Evolutionary conservation across 2,113 vertebrate genomes (phyloP).

Genomic region (Alectura lathami): DNA sequence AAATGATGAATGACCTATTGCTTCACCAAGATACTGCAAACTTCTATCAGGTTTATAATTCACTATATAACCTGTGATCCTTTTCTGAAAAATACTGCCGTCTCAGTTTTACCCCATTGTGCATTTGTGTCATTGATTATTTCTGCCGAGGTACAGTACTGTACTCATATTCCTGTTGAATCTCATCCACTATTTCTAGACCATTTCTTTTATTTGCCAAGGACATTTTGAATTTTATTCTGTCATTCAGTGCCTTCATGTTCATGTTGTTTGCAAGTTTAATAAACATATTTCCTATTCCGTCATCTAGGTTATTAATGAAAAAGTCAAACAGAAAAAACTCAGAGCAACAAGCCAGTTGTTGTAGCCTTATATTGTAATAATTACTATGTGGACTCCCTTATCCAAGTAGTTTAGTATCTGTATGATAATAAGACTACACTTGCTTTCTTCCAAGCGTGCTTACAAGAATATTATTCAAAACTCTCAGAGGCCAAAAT

Average conservation of each 20-base stretch:
- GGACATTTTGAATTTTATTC: slow-evolving; percentile 14
- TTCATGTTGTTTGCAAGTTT: slow-evolving; percentile 12
- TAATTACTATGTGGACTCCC: not conserved
- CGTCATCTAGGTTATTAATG: slow-evolving; percentile 1
- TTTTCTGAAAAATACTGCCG: not conserved
- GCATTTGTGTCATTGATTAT: not conserved
- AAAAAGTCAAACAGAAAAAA: slow-evolving; percentile 3
- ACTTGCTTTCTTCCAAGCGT: not conserved
- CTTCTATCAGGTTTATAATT: not conserved
- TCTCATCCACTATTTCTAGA: not conserved
- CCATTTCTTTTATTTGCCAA: not conserved
- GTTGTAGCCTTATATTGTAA: not conserved
- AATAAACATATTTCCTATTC: slow-evolving; percentile 31
- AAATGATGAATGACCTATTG: not conserved
- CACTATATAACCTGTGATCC: not conserved
- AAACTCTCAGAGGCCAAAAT: not conserved
- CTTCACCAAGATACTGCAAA: not conserved
- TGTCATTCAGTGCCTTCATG: not conserved
- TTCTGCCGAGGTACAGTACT: not conserved
- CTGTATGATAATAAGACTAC: not conserved
- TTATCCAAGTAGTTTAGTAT: not conserved
- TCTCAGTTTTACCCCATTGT: not conserved
- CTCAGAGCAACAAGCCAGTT: not conserved
- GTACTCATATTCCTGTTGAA: not conserved
- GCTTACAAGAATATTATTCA: not conserved